phyloP scores from a whole-genome alignment of 2,888 invertebrate genomes.

The Stenodema calcarata region DNA sequence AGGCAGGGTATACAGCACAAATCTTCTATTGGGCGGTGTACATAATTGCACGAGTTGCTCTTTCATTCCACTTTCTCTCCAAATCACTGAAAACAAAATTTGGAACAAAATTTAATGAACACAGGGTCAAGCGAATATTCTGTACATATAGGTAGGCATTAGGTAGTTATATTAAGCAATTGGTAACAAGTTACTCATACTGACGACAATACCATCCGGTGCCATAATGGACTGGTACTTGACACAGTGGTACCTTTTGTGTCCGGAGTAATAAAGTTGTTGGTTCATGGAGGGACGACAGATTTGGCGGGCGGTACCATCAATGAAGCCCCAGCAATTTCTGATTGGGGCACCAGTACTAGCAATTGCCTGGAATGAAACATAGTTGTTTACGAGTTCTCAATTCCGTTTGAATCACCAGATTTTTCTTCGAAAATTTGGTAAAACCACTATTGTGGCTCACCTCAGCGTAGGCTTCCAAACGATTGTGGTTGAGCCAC shows the following conservation, averaged over 20 bases:
- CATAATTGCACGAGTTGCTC: not conserved
- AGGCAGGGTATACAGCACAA: not conserved
- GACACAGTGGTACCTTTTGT: slow-evolving; percentile 42
- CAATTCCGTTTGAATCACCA: too few relatives aligned
- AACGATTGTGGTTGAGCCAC: too few relatives aligned
- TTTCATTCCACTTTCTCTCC: not conserved
- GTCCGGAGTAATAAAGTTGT: not conserved
- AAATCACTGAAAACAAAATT: slow-evolving; percentile 20
- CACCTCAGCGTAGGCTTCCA: not conserved
- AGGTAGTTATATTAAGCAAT: too few relatives aligned
- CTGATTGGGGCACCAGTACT: not conserved
- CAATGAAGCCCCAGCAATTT: slow-evolving; percentile 24
- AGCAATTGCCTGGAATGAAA: not conserved
- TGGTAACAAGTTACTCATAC: too few relatives aligned
- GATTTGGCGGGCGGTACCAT: slow-evolving; percentile 11
- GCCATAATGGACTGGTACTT: slow-evolving; percentile 25
- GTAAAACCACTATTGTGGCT: too few relatives aligned
- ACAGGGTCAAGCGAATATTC: not conserved
- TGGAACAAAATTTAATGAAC: too few relatives aligned
- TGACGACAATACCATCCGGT: slow-evolving; percentile 32
- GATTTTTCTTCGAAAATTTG: too few relatives aligned
- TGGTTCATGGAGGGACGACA: not conserved
- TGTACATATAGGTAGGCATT: not conserved
- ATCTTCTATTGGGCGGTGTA: not conserved
- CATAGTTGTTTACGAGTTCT: too few relatives aligned